Evolutionary conservation across 2,888 invertebrate species (phyloP).

Genomic region (Calameuta idolon): DNA sequence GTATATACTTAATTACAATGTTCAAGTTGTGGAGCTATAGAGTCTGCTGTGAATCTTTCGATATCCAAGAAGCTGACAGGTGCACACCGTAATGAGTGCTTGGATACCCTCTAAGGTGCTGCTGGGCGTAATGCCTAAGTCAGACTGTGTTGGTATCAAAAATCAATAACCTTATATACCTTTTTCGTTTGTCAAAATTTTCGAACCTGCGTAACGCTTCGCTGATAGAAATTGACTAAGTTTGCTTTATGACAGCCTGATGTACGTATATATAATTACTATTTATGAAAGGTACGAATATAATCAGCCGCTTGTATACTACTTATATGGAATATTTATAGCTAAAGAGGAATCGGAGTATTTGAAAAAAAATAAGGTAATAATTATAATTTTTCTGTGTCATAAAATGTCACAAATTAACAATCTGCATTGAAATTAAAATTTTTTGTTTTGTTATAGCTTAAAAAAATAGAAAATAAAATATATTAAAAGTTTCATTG

Average conservation of each 20-base stretch:
- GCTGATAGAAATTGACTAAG: neutral
- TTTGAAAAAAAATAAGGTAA: neutral
- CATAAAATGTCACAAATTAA: neutral
- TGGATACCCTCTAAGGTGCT: neutral
- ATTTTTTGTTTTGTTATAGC: no score
- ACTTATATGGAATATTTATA: neutral
- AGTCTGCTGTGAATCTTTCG: no score
- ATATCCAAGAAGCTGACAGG: neutral
- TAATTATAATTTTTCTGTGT: neutral
- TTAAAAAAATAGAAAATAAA: no score
- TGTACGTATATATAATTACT: neutral
- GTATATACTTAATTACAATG: neutral
- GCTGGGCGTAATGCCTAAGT: neutral
- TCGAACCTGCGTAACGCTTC: neutral
- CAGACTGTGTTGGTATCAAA: neutral
- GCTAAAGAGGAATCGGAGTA: neutral
- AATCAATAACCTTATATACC: neutral
- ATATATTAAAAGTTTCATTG: no score
- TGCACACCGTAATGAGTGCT: neutral
- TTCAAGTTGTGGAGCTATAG: neutral
- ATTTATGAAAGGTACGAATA: neutral
- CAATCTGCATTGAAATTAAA: no score
- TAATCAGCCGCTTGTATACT: neutral
- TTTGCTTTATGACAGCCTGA: neutral
- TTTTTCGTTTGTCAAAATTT: neutral